Conservation (phyloP, 2,113 vertebrate genomes). For the Rhizomys pruinosus region DNA sequence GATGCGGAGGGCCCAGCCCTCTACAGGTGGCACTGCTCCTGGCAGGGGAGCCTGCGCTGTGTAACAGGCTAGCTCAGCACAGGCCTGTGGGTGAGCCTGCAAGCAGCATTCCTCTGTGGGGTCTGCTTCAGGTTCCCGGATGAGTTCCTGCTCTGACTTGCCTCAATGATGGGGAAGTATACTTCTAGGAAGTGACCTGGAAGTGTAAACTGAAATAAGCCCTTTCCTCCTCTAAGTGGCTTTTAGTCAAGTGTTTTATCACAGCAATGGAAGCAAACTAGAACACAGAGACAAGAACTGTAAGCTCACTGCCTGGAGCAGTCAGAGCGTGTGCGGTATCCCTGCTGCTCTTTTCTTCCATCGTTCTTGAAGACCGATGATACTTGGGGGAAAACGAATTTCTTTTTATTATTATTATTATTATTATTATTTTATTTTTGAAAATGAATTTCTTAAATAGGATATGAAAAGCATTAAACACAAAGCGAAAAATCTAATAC, state of each 20-base stretch:
- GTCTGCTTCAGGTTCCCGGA: too few species aligned
- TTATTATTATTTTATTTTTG: too few species aligned
- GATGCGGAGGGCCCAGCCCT: too few species aligned
- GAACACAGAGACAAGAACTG: neutral
- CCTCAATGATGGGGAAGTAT: neutral
- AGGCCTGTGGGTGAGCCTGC: neutral
- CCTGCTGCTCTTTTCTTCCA: neutral
- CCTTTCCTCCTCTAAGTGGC: neutral
- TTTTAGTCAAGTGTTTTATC: neutral
- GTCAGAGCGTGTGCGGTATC: slow-evolving; percentile 6
- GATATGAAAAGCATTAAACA: slow-evolving; percentile 20
- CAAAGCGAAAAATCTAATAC: slow-evolving; percentile 35
- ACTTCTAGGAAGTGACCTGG: too few species aligned
- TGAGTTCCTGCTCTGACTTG: neutral
- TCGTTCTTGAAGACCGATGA: slow-evolving; percentile 11
- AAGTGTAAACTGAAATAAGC: neutral
- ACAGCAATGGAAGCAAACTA: neutral
- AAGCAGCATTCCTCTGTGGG: neutral
- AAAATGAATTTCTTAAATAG: slow-evolving; percentile 32
- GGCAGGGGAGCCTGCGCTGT: neutral
- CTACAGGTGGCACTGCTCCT: too few species aligned
- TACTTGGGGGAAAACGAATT: neutral
- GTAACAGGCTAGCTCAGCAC: neutral
- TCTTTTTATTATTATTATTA: too few species aligned
- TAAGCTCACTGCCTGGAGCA: neutral